Base-by-base conservation (phyloP, 2,888 invertebrate genomes). In the Drosophila robusta region DNA sequence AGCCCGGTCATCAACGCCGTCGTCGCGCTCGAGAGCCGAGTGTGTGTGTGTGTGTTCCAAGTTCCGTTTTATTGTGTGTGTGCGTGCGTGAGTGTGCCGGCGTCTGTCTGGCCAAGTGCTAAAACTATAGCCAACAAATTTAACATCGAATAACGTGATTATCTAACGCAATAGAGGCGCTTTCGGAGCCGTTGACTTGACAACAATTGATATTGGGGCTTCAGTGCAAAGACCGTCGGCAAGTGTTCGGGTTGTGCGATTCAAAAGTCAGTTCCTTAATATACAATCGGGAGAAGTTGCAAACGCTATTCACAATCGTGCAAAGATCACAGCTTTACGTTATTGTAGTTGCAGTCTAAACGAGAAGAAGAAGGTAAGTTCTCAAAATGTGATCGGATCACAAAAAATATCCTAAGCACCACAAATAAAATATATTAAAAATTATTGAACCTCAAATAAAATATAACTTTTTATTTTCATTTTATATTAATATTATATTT, bases 1-100 rank as follows among this genome's bases (percentile, higher is more conserved):
- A 73, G 89, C 88, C 80, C 86, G 82, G 89, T 86, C 85, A 85
- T 71, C 68, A 60, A 73, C 60, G 78, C 62, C 81, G 69, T 84
- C 78, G 78, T 75, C 73, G 89, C 78, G 87, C 63, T 75, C 70
- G 68, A 65, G 52, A 65, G 52, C n/a, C 45, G 51, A 60, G 32
- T 18, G 18, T 18, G 18, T 18, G 18, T 18, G 18, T 62, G 16
- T 55, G 45, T 45, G 32, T 60, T 57, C 39, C 22, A 50, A 14
- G 22, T n/a, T 34, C 38, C 49, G 52, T 56, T 57, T 12, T 29
- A 29, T 12, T 46, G 24, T 42, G 18, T 16, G 11, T 32, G 26
- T 39, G 29, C 36, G 39, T 42, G 24, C 41, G 44, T 51, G 50
- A 46, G 52, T 44, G 51, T 61, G 58, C 55, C 32, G 46, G 36